Conservation (phyloP, 2,888 invertebrate species). For the Pardosa pseudoannulata region DNA sequence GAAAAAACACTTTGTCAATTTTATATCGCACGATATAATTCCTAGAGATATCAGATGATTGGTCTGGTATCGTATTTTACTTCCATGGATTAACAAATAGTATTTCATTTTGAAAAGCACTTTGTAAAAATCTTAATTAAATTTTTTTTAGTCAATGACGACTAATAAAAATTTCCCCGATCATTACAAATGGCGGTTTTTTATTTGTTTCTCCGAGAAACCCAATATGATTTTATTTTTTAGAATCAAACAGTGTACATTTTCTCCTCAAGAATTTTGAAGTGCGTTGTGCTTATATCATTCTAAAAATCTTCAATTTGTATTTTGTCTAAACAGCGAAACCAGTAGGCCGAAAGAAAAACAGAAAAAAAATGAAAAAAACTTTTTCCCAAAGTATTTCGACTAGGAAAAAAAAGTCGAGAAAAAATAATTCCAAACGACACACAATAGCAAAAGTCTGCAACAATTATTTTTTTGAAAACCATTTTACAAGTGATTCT, state of each 20-base stretch:
- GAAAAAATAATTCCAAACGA: conserved; percentile 44
- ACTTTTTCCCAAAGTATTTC: conserved; percentile 33
- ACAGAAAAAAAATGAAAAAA: conserved; percentile 23
- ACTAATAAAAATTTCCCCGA: background rate
- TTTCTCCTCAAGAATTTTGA: background rate
- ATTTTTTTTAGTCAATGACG: too few species aligned
- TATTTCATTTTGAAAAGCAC: too few species aligned
- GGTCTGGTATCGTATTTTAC: too few species aligned
- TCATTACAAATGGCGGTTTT: background rate
- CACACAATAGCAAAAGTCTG: conserved; percentile 29
- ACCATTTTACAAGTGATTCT: too few species aligned
- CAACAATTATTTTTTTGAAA: conserved; percentile 36
- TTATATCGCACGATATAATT: too few species aligned
- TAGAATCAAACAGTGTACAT: background rate
- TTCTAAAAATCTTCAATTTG: conserved; percentile 34
- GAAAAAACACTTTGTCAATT: too few species aligned
- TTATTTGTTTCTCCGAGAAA: background rate
- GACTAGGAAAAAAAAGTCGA: conserved; percentile 20
- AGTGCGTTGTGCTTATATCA: background rate
- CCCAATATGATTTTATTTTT: conserved; percentile 1
- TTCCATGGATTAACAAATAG: too few species aligned
- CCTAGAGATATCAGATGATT: too few species aligned
- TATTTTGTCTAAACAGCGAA: conserved; percentile 60
- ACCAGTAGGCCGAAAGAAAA: conserved; percentile 29
- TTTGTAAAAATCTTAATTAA: background rate